Evolutionary conservation across 2,888 invertebrate genomes (phyloP), one percentile per base, ranked within the genome.

Genomic region (Chirona hameri): DNA sequence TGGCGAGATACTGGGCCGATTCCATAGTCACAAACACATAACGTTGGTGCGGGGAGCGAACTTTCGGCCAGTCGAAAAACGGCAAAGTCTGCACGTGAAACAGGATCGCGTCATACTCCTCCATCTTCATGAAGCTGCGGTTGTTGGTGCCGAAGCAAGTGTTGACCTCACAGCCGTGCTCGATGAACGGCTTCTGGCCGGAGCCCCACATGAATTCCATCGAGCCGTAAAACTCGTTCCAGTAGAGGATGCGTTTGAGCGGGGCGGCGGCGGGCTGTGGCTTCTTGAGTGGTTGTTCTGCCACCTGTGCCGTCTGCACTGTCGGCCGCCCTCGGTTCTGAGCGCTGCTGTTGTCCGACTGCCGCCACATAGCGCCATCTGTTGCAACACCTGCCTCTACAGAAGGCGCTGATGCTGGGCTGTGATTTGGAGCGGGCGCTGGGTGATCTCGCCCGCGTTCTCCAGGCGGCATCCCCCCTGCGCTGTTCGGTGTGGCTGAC

Each of bases 131-230:
- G 39, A 80, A 79, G 29, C 76, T 79, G 48, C 85, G 83, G 82
- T 85, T 83, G 39, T 84, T 82, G 0, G 85, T 85, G n/a, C 84
- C 83, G 57, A 76, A 82, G 83, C 85, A 85, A n/a, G 83, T 84
- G 31, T 81, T 82, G n/a, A 83, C 81, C n/a, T 82, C 84, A 31
- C 85, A 85, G 21, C 81, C n/a, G 29, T 83, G 76, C 9, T 83
- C 57, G 21, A 79, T 57, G 81, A 84, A 85, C 5, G 85, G 85
- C 48, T 84, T 79, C 27, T 81, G 83, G 21, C 85, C 85, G n/a
- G n/a, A 84, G 7, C 85, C 85, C 76, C 82, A 84, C 48, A 83
- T 83, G 69, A 84, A 85, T 24, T 84, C 83, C 57, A 82, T 83
- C n/a, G 83, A 84, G 18, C 84, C 83, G 81, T 85, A 85, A 48